Evolutionary conservation across 2,888 invertebrate genomes (phyloP), one percentile per base, ranked within the genome.

Genomic region (Eugnorisma glareosa): DNA sequence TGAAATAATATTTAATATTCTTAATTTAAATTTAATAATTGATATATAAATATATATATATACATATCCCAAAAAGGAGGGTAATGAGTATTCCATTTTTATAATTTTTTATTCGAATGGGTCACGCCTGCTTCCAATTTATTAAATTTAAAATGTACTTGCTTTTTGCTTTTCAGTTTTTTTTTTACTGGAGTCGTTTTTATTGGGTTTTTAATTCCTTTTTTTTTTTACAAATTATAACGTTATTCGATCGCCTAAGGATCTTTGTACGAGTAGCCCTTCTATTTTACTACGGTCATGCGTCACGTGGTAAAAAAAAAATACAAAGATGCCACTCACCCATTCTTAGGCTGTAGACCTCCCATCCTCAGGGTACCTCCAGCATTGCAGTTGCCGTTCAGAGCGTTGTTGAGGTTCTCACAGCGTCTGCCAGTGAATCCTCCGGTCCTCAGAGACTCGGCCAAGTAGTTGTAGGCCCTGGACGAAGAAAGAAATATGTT

Each of bases 401-500:
- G 48, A 0, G 94, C 94, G 0, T 88, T 86, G 2, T 74, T 75
- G 5, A 89, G 43, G 18, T 77, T 82, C 0, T 31, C 57, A 37
- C 94, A 94, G 0, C 89, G 77, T 0, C 71, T 82, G 0, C 91
- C 92, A 0, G 89, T 91, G 75, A 94, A 93, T 0, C 93, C 93
- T 0, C 92, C 91, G 0, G 85, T 83, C 0, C 75, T 78, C 11
- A 94, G 11, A 0, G 93, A 90, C 75, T 94, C 94, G 0, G 77
- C 93, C 1, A 93, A 70, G 77, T 86, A 94, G 82, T 91, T 86
- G 77, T 89, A 90, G 0, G 92, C 89, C 64, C 94, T 94, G 88
- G 0, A 37, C 2, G 7, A 21, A 18, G 24, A 64, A 35, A 63
- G 1, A 21, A 57, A 28, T 57, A 57, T 57, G n/a, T 13, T 5